Conservation (phyloP, 2,888 invertebrate species). For the Incurvaria masculella region DNA sequence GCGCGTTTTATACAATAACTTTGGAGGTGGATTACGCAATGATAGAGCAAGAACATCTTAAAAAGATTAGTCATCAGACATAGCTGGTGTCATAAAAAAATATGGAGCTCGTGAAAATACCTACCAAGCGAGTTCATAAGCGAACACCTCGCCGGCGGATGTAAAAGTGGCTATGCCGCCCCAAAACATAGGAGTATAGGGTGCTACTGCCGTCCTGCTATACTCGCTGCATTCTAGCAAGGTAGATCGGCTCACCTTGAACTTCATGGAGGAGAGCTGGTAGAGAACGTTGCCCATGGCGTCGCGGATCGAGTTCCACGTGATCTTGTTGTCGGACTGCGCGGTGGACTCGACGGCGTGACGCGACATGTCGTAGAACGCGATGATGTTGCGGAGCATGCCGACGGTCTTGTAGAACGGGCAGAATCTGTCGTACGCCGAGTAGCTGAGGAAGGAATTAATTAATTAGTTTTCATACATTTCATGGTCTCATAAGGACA, state of each 20-base stretch:
- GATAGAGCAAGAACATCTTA: no score
- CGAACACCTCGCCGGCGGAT: no score
- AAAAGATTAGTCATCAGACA: no score
- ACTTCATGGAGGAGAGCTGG: slow-evolving; percentile 98
- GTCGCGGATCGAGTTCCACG: slow-evolving; percentile 97
- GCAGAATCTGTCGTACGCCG: slow-evolving; percentile 94
- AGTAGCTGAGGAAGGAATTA: no score
- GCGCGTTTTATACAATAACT: no score
- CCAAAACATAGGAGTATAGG: background rate
- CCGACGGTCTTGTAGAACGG: slow-evolving; percentile 99
- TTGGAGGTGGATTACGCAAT: no score
- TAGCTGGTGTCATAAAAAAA: no score
- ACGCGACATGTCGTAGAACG: slow-evolving; percentile 97
- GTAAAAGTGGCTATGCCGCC: no score
- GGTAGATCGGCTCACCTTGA: slow-evolving; percentile 84
- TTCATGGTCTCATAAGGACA: no score
- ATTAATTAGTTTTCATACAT: no score
- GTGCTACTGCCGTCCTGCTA: background rate
- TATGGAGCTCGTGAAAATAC: no score
- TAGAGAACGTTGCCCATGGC: slow-evolving; percentile 96
- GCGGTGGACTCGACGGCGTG: slow-evolving; percentile 98
- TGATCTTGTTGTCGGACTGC: slow-evolving; percentile 98
- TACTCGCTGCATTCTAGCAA: background rate
- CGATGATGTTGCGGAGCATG: slow-evolving; percentile 97
- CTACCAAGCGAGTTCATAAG: no score